Evolutionary conservation across 2,888 invertebrate genomes (phyloP).

Genomic region (Morpho helenor): DNA sequence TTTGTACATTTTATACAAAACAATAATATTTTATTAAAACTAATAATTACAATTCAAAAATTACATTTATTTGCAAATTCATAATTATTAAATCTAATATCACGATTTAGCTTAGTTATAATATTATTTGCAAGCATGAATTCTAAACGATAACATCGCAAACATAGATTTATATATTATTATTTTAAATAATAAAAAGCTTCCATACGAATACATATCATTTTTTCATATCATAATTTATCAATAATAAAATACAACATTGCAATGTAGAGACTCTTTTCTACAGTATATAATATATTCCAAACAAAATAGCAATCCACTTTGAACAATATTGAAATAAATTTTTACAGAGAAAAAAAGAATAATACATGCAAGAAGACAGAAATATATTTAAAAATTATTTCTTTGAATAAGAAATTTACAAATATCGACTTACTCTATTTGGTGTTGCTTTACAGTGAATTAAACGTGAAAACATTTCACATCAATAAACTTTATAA

Average conservation of each 20-base stretch:
- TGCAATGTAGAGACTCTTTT: not conserved
- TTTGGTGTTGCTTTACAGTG: constrained; percentile 75
- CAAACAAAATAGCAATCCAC: not conserved
- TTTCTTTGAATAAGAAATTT: constrained; percentile 33
- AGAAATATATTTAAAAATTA: not conserved
- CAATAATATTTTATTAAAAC: constrained; percentile 72
- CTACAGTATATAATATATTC: not conserved
- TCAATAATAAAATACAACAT: no score
- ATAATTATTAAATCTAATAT: constrained; percentile 77
- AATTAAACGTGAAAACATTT: constrained; percentile 43
- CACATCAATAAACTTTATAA: constrained; percentile 52
- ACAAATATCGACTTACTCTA: constrained; percentile 54
- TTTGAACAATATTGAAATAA: no score
- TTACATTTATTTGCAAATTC: constrained; percentile 75
- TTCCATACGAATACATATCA: not conserved
- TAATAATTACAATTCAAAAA: constrained; percentile 79
- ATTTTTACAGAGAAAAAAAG: constrained; percentile 4
- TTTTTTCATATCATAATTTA: no score
- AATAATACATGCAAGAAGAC: not conserved
- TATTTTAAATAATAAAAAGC: constrained; percentile 3
- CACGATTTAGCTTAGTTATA: constrained; percentile 78
- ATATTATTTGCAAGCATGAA: constrained; percentile 62
- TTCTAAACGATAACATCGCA: constrained; percentile 61
- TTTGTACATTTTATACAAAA: constrained; percentile 79
- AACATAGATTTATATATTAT: constrained; percentile 41